Evolutionary conservation across 2,113 vertebrate species (phyloP), one percentile per base, ranked within the genome.

Genomic region (Pyxicephalus adspersus): DNA sequence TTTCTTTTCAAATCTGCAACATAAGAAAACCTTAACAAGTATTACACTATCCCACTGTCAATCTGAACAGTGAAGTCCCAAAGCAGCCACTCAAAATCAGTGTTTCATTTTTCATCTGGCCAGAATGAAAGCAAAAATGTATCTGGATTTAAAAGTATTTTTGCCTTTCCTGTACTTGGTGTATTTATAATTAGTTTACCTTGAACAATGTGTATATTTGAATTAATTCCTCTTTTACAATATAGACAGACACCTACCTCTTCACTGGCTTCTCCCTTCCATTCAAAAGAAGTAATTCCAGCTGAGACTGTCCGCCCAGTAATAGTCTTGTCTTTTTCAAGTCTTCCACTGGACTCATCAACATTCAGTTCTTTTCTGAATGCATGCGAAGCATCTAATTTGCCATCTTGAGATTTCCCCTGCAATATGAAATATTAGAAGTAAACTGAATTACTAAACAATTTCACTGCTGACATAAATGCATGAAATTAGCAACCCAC

Each of bases 321-420:
- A 4, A 61, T 66, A 7, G 70, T 64, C 54, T 86, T 83, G 65
- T 70, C 25, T 77, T 77, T 73, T 28, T 4, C 22, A 28, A 22
- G 83, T 77, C 77, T 84, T 31, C 52, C 57, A 83, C 86, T 84
- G 0, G 0, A 0, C 71, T 87, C 84, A 63, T 83, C 80, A 25
- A 84, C 26, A 81, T 88, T 84, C 68, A 65, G 67, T 84, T 92
- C 87, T 80, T 85, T 91, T 84, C 91, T 84, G 83, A 94, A 91
- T 54, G 3, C 73, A 86, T 87, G 89, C 29, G 90, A 80, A 23
- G 88, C 88, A 85, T 94, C 88, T 83, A 86, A 83, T 26, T 91
- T 87, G 84, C 80, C 92, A 83, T 80, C 89, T 87, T 88, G 88
- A 38, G 92, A 83, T 84, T 93, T 93, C 76, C 86, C 76, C 95